phyloP scores from a whole-genome alignment of 2,888 invertebrate genomes.

The Dendrolimus houi region DNA sequence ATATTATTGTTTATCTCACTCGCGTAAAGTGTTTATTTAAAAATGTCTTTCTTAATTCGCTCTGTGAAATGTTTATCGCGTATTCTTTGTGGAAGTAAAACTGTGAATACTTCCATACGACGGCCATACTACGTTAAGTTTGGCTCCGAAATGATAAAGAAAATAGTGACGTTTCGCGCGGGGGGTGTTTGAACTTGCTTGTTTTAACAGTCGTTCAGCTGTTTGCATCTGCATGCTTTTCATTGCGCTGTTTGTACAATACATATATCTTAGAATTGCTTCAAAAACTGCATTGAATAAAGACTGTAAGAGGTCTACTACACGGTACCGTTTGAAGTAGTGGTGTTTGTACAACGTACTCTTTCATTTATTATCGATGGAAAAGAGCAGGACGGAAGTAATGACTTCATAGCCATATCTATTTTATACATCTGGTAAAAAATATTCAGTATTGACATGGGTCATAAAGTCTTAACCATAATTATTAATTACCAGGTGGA shows the following conservation, averaged over 20 bases:
- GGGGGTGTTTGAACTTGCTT: slow-evolving; percentile 24
- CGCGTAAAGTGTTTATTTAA: slow-evolving; percentile 70
- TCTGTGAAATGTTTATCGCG: slow-evolving; percentile 77
- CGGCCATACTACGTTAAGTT: slow-evolving; percentile 79
- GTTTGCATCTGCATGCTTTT: background rate
- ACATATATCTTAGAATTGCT: background rate
- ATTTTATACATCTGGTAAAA: background rate
- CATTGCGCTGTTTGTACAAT: background rate
- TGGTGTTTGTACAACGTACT: background rate
- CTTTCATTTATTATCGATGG: background rate
- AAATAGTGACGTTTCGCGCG: slow-evolving; percentile 59
- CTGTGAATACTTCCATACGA: slow-evolving; percentile 79
- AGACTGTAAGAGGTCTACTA: background rate
- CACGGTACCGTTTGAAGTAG: background rate
- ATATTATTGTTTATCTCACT: slow-evolving; percentile 65
- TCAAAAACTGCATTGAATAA: slow-evolving; percentile 15
- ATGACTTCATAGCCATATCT: background rate
- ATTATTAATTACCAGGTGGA: too few relatives aligned
- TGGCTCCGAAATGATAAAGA: slow-evolving; percentile 75
- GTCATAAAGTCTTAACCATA: background rate
- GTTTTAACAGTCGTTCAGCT: background rate
- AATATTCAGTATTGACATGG: background rate
- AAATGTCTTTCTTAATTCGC: slow-evolving; percentile 69
- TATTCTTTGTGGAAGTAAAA: slow-evolving; percentile 81
- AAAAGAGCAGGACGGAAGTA: background rate